Conservation (phyloP, 1,140 invertebrate species). For the Bombus pyrosoma region DNA sequence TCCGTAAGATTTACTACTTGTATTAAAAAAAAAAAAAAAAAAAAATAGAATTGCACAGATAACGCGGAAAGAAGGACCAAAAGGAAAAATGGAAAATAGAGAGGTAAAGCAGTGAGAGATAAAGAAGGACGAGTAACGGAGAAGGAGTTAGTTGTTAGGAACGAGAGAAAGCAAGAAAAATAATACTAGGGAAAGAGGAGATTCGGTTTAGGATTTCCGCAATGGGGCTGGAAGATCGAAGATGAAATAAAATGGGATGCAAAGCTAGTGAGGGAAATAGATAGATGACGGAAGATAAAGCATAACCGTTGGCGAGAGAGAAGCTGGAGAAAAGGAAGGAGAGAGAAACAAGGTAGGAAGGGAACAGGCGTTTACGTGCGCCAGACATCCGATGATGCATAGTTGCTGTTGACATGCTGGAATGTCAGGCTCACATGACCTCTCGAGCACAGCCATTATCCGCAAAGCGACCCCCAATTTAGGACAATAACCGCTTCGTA, state of each 20-base stretch:
- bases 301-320: background rate
- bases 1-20: no score
- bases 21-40: no score
- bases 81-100: background rate
- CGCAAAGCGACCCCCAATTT: slow-evolving; percentile 74
- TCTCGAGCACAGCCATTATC: slow-evolving; percentile 78
- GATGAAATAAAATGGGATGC: background rate
- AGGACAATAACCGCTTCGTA: slow-evolving; percentile 77
- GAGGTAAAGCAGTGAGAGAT: background rate
- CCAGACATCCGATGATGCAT: slow-evolving; percentile 81
- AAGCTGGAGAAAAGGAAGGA: background rate
- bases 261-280: background rate
- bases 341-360: slow-evolving; percentile 28
- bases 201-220: background rate
- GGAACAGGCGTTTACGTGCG: slow-evolving; percentile 75
- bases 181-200: background rate
- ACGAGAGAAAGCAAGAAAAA: background rate
- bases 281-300: background rate
- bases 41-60: background rate
- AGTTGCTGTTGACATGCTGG: slow-evolving; percentile 81
- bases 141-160: background rate
- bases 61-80: background rate
- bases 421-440: slow-evolving; percentile 80
- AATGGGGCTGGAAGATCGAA: slow-evolving; percentile 5
- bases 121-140: background rate